Conservation (phyloP, 1,140 invertebrate species). For the Monomorium pharaonis region DNA sequence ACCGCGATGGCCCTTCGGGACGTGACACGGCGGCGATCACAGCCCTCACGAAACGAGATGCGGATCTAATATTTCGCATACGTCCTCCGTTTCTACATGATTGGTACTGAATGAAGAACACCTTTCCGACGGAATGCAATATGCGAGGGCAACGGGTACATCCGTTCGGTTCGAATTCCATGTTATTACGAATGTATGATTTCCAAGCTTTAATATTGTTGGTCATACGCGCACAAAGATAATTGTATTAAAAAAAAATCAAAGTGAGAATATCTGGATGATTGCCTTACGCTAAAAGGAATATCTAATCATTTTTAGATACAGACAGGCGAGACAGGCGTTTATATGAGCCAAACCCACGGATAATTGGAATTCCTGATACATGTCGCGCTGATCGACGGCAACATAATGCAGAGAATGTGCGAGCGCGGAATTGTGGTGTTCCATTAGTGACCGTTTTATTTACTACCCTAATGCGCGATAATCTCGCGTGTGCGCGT, state of each 20-base stretch:
- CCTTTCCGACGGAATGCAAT: constrained; percentile 30
- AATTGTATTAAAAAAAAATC: background rate
- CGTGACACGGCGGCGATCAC: background rate
- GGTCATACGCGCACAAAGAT: background rate
- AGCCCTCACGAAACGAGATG: background rate
- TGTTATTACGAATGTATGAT: background rate
- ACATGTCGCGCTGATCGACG: constrained; percentile 27
- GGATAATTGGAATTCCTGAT: constrained; percentile 46
- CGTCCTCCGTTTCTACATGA: constrained; percentile 10
- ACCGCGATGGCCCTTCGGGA: constrained; percentile 10
- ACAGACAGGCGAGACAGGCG: background rate
- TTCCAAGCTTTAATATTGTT: constrained; percentile 24
- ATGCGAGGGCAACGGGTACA: constrained; percentile 5
- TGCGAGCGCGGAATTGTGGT: background rate
- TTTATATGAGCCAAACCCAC: background rate
- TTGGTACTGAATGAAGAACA: constrained; percentile 37
- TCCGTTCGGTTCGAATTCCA: background rate
- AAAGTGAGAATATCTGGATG: background rate
- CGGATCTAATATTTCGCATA: constrained; percentile 38
- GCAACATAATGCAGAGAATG: constrained; percentile 1
- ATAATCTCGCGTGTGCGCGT: constrained; percentile 22
- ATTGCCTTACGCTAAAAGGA: background rate
- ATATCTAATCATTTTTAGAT: background rate
- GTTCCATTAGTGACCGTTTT: constrained; percentile 46
- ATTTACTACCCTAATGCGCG: constrained; percentile 41